Evolutionary conservation across 2,113 vertebrate genomes (phyloP), one percentile per base, ranked within the genome.

Genomic region (Tupaia tana): DNA sequence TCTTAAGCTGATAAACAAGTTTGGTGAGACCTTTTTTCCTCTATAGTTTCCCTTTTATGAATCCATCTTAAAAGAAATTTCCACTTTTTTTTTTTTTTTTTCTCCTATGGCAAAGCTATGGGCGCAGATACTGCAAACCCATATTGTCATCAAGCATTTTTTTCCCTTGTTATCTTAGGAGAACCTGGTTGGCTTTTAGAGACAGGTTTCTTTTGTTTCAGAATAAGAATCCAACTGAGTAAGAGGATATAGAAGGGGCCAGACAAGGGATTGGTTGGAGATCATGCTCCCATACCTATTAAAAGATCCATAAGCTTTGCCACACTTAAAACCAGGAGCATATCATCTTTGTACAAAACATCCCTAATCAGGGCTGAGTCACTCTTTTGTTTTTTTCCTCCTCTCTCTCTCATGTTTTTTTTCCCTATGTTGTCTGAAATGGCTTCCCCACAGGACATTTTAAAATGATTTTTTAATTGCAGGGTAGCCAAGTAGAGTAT

Each of bases 401-500:
- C 3, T 43, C 10, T n/a, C n/a, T 58, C 9, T 63, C 14, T 95
- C 87, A 6, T 70, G 31, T 71, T 8, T 31, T 7, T 0, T 4
- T 91, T 73, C 77, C 91, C 81, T 27, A 94, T 86, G 86, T 91
- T 96, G 52, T 94, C 94, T 96, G 89, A 95, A 97, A 96, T 67
- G 11, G 87, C 95, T 95, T 97, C 95, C 97, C 97, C 96, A 94
- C 14, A 0, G 29, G 96, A 89, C 97, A 97, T 96, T 91, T 97
- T 95, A 63, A 97, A 98, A 94, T 29, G 0, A 97, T 97, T 97
- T 97, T 96, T 99, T 99, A 99, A 99, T 99, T 99, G 98, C 99
- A 99, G 91, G 99, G 99, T 97, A 99, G 98, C 99, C 99, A 99
- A 98, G 99, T 99, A 3, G 99, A 99, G 98, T 99, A 99, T 0